Evolutionary conservation across 2,113 vertebrate genomes (phyloP).

Genomic region (Tychaedon coryphoeus): DNA sequence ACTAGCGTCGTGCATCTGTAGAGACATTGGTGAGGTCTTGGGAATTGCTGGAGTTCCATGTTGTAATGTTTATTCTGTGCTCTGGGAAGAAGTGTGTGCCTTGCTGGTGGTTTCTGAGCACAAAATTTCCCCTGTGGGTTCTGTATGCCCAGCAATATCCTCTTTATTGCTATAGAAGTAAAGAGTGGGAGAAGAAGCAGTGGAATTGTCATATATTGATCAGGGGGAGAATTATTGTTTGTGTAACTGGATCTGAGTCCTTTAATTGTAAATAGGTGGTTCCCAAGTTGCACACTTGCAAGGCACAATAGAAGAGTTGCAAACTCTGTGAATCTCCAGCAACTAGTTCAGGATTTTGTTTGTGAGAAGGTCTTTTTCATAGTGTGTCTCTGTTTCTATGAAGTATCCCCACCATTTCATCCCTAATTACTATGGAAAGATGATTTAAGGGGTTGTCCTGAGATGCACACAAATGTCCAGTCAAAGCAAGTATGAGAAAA

Average conservation of each 20-base stretch:
- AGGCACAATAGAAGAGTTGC: background rate
- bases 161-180: background rate
- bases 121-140: background rate
- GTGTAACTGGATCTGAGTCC: background rate
- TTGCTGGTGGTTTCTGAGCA: background rate
- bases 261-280: accelerated
- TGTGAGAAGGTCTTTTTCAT: background rate
- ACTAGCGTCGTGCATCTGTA: background rate
- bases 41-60: background rate
- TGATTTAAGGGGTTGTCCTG: background rate
- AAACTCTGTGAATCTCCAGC: background rate
- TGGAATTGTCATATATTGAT: background rate
- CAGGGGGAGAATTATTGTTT: background rate
- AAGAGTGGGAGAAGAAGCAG: background rate
- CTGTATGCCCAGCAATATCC: background rate
- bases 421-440: background rate
- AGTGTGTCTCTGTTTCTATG: background rate
- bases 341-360: background rate
- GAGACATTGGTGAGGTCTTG: background rate
- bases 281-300: background rate
- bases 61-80: background rate
- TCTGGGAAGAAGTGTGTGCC: background rate
- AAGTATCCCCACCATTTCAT: background rate
- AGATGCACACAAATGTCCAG: background rate
- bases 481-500: background rate